Evolutionary conservation across 2,113 vertebrate species (phyloP), one percentile per base, ranked within the genome.

Genomic region (Dromiciops gliroides): DNA sequence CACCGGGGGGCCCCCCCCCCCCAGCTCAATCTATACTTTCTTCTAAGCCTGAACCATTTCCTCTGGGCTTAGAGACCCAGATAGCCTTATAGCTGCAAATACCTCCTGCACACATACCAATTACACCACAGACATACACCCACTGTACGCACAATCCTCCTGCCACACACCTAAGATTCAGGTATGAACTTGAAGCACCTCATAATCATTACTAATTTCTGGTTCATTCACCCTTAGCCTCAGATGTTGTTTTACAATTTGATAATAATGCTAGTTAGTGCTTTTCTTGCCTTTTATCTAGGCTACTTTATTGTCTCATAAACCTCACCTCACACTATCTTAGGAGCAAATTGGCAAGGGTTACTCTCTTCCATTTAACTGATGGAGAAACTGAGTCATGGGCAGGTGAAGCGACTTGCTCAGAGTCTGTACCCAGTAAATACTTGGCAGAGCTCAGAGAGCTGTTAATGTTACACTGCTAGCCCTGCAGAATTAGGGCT

Each of bases 361-460:
- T 48, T 49, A 10, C 50, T 47, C 44, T 89, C 48, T n/a, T 83
- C n/a, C 67, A 83, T 83, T 83, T 83, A 44, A 83, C n/a, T 83
- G 19, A 83, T 22, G 19, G 67, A 83, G 67, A 83, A 83, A 83
- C 67, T 44, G 67, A 83, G 67, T 83, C 67, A 83, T 22, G 67
- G 67, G 16, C n/a, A 44, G 67, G 67, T n/a, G 67, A 83, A 83
- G 7, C 19, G 23, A 19, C n/a, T 22, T 83, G 67, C 37, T 83
- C 67, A 44, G 44, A 83, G n/a, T 83, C 2, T 83, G 37, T 83
- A 83, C 91, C 44, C n/a, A 92, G 52, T 26, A 92, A 94, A 49
- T 23, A 48, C 95, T 92, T 24, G 94, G 90, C 48, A 96, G 91
- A 44, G 44, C 48, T 91, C 51, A 14, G 67, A 94, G 93, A 94